phyloP scores from a whole-genome alignment of 2,797 vertebrate genomes.

The Pangasius macronema region DNA sequence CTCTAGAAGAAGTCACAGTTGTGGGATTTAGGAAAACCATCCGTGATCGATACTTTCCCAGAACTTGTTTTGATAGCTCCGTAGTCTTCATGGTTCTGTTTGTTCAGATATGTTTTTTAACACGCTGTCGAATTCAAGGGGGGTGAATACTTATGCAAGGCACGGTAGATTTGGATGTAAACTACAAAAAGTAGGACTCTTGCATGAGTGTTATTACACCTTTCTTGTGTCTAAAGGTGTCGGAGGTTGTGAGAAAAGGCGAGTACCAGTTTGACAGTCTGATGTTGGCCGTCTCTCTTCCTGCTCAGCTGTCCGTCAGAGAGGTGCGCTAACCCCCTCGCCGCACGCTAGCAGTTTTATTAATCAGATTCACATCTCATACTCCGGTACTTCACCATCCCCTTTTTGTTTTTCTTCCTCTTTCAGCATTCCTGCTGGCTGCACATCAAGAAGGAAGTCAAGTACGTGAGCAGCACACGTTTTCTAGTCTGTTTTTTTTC shows the following conservation, averaged over 20 bases:
- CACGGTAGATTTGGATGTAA: neutral
- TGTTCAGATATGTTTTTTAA: neutral
- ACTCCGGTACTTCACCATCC: neutral
- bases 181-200: neutral
- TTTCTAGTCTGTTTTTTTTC: neutral
- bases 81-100: neutral
- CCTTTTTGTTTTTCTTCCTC: neutral
- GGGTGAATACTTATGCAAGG: neutral
- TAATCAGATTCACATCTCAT: neutral
- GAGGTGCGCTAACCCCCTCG: conserved; percentile 78
- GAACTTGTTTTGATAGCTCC: neutral
- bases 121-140: no score
- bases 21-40: neutral
- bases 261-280: conserved; percentile 86
- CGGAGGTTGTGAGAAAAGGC: conserved; percentile 78
- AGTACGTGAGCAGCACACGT: conserved; percentile 54
- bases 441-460: conserved; percentile 73
- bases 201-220: neutral
- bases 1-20: neutral
- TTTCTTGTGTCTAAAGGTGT: conserved; percentile 74
- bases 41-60: neutral
- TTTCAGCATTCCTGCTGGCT: conserved; percentile 77
- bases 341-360: neutral
- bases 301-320: conserved; percentile 91
- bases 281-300: conserved; percentile 90